Base-by-base conservation (phyloP, 1,140 invertebrate genomes). In the Sycophaga agraensis region DNA sequence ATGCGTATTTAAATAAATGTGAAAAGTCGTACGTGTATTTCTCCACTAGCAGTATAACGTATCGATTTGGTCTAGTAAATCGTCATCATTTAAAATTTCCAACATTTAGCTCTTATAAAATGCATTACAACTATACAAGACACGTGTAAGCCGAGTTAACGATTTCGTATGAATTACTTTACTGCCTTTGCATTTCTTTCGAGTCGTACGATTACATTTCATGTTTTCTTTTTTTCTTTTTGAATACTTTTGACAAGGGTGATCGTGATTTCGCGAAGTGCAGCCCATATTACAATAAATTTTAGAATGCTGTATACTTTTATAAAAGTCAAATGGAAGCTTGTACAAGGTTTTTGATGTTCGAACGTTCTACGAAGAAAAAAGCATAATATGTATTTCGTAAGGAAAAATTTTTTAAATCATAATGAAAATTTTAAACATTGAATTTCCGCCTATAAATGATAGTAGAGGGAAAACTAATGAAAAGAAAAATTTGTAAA, bases 161-260 rank as follows among this genome's bases (percentile, higher is more conserved):
- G 45, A 62, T 56, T 60, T 35, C 37, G 37, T 50, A 28, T 39
- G 42, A 39, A 50, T 51, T 58, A 57, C 0, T 51, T 63, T 51
- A 63, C 61, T 57, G 54, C 54, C 54, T 63, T 63, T 63, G 61
- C 61, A 63, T 63, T 63, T 53, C 21, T 63, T 45, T 55, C 51
- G 21, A 8, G 14, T 37, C 34, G 43, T 55, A 55, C 45, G 37
- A 48, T 63, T 35, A 56, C 17, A 31, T 22, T 63, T n/a, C n/a
- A n/a, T n/a, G n/a, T n/a, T n/a, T n/a, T n/a, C n/a, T 42, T 42
- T 54, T 28, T 28, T 6, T 31, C 11, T 6, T 31, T 31, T 31
- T 31, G 28, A 4, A 6, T 31, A 39, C 21, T 46, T 53, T 17
- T 60, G 57, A 59, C 48, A 35, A 53, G 40, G 28, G 45, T 59